Percentiles rank a stretch among this genome's conserved stretches.
Evolutionary conservation across 2,888 invertebrate genomes (phyloP).

Genomic region (Bellardia pandia): DNA sequence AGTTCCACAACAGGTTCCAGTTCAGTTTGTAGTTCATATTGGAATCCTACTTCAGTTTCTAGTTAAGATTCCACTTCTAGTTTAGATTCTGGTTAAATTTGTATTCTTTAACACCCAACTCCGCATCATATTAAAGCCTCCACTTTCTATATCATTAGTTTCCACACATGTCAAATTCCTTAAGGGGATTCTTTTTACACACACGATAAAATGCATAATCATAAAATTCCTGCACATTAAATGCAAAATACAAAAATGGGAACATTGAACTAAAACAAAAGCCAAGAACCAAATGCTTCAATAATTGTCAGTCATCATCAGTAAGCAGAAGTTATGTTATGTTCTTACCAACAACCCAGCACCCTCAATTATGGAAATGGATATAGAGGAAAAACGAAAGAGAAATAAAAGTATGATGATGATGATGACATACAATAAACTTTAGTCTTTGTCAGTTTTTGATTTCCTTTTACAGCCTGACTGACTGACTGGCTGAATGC

Average conservation of each 20-base stretch:
- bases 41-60: too few relatives aligned
- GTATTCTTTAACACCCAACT: too few relatives aligned
- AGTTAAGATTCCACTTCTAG: too few relatives aligned
- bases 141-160: neutral
- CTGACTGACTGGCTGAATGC: constrained; percentile 29
- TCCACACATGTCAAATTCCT: constrained; percentile 3
- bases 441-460: constrained; percentile 52
- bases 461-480: constrained; percentile 46
- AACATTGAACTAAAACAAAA: constrained; percentile 52
- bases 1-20: too few relatives aligned
- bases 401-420: constrained; percentile 2
- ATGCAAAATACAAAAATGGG: constrained; percentile 29
- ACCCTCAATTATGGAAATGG: neutral
- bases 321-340: constrained; percentile 1
- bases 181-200: neutral
- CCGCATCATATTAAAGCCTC: too few relatives aligned
- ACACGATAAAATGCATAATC: constrained; percentile 23
- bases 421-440: constrained; percentile 40
- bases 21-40: too few relatives aligned
- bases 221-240: constrained; percentile 43
- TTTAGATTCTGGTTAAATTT: too few relatives aligned
- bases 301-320: constrained; percentile 63
- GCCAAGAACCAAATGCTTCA: constrained; percentile 15
- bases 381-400: constrained; percentile 7
- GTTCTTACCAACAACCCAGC: neutral